These are phyloP conservation scores for Tor tambroides DNA, from an alignment of 2,113 vertebrate genomes.

Conservation along the genomic window DNA sequence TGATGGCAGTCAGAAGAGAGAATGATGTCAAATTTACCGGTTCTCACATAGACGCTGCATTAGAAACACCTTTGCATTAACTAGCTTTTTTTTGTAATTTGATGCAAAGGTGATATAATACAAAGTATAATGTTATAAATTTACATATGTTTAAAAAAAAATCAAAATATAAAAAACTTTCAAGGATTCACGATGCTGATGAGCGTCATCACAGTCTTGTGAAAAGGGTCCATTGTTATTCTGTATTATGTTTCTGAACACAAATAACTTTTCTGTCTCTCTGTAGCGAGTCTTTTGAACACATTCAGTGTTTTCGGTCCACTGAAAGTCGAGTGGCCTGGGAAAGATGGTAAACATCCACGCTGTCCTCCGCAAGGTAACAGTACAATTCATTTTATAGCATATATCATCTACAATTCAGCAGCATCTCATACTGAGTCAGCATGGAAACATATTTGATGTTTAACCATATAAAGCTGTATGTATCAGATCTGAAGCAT, in stretches of 20 bases:
- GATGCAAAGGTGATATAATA: no score
- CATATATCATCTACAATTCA: not conserved
- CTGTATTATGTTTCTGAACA: not conserved
- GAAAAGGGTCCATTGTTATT: not conserved
- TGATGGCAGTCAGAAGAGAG: no score
- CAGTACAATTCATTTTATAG: slow-evolving; percentile 77
- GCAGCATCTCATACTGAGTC: not conserved
- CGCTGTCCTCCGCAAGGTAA: slow-evolving; percentile 99
- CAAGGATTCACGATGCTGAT: no score
- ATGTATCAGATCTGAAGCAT: not conserved
- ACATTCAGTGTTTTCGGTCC: slow-evolving; percentile 96
- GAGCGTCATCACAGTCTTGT: no score
- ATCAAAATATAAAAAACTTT: no score
- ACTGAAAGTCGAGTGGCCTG: slow-evolving; percentile 97
- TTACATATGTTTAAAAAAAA: no score
- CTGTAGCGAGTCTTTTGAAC: slow-evolving; percentile 90
- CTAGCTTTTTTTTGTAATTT: no score
- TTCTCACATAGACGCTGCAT: no score
- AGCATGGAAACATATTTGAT: not conserved
- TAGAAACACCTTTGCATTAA: no score
- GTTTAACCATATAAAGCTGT: not conserved
- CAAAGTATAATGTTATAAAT: no score
- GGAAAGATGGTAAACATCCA: slow-evolving; percentile 99
- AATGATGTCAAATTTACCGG: no score
- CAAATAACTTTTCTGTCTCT: not conserved